phyloP scores from a whole-genome alignment of 2,888 invertebrate genomes.

The Antitype chi region DNA sequence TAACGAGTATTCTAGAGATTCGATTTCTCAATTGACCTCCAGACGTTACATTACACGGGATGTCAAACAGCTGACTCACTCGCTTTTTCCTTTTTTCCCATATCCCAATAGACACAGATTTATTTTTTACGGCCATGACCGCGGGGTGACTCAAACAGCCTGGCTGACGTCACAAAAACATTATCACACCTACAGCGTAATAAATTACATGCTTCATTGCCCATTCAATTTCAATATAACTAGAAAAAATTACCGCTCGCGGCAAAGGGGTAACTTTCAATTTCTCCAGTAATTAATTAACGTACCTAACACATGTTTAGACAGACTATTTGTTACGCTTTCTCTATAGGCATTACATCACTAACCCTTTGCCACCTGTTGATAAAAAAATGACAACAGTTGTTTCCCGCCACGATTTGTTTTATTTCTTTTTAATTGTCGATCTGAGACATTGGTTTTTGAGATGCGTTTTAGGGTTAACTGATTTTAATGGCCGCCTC shows the following conservation, averaged over 20 bases:
- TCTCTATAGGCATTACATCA: conserved; percentile 84
- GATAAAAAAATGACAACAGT: conserved; percentile 81
- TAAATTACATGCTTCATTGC: conserved; percentile 69
- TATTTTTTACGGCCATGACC: conserved; percentile 38
- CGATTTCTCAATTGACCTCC: conserved; percentile 12
- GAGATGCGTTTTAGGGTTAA: conserved; percentile 79
- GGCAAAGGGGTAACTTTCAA: conserved; percentile 86
- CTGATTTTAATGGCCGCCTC: conserved; percentile 81
- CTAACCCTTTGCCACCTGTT: conserved; percentile 86
- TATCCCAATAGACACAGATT: conserved; percentile 34
- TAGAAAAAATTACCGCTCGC: conserved; percentile 65
- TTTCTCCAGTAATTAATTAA: conserved; percentile 88
- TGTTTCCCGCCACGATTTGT: conserved; percentile 89
- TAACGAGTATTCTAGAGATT: background rate
- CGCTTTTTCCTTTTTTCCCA: conserved; percentile 32
- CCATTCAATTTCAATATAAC: conserved; percentile 68
- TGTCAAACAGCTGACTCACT: conserved; percentile 51
- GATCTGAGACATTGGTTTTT: conserved; percentile 71
- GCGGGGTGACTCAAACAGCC: conserved; percentile 41
- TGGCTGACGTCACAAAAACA: conserved; percentile 56
- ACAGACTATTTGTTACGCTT: conserved; percentile 88
- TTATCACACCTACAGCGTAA: conserved; percentile 63
- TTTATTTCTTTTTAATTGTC: conserved; percentile 91
- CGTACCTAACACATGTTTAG: conserved; percentile 88
- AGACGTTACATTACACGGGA: conserved; percentile 15